phyloP scores from a whole-genome alignment of 2,797 vertebrate genomes.

The Babyrousa celebensis region DNA sequence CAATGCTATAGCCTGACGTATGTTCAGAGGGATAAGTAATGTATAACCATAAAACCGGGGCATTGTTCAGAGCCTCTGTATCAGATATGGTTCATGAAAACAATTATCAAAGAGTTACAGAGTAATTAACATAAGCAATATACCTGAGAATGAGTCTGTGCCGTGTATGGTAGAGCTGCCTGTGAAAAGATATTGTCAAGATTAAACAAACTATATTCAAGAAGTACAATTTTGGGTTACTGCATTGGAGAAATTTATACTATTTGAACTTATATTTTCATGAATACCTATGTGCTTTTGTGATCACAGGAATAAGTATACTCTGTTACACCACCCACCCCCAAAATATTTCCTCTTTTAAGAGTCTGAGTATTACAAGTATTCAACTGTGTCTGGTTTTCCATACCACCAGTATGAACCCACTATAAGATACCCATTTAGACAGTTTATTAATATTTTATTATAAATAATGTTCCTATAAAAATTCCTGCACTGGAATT shows the following conservation, averaged over 20 bases:
- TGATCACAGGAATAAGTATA: not conserved
- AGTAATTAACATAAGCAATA: not conserved
- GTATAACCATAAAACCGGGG: not conserved
- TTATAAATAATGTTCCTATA: not conserved
- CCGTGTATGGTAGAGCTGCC: not conserved
- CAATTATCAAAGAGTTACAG: not conserved
- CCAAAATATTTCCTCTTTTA: not conserved
- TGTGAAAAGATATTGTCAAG: slow-evolving; percentile 31
- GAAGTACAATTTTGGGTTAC: not conserved
- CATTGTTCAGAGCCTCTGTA: not conserved
- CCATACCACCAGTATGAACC: not conserved
- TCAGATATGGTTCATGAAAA: slow-evolving; percentile 23
- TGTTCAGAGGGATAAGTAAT: not conserved
- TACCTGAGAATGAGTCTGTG: not conserved
- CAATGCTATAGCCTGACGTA: not conserved
- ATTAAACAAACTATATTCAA: slow-evolving; percentile 49
- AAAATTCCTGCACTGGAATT: not conserved
- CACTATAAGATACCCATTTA: not conserved
- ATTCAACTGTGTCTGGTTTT: not conserved
- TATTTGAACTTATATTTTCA: not conserved
- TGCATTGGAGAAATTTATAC: not conserved
- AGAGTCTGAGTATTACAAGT: not conserved
- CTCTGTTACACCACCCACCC: not conserved
- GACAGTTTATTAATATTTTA: not conserved
- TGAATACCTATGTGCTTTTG: not conserved